Evolutionary conservation across 2,113 vertebrate genomes (phyloP).

Genomic region (Ceuthmochares aereus): DNA sequence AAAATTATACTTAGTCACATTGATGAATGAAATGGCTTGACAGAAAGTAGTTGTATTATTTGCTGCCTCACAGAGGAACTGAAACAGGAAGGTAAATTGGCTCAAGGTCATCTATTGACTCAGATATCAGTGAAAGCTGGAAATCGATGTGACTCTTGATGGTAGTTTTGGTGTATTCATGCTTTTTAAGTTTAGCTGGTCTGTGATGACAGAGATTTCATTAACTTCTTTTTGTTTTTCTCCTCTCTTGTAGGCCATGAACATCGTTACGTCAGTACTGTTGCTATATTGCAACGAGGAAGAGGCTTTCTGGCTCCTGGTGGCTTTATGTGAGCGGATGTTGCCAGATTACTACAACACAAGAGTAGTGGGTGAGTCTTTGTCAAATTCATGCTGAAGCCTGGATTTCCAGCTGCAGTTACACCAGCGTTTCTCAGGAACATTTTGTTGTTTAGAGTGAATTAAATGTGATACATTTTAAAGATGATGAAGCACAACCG

Average conservation of each 20-base stretch:
- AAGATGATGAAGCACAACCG: neutral
- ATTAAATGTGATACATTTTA: neutral
- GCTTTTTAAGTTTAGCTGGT: neutral
- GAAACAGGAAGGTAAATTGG: constrained; percentile 7
- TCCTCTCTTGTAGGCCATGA: constrained; percentile 87
- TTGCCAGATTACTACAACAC: constrained; percentile 98
- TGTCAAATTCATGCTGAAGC: neutral
- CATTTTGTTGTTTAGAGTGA: neutral
- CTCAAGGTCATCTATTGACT: neutral
- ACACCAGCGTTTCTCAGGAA: neutral
- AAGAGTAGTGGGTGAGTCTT: constrained; percentile 93
- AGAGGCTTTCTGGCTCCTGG: constrained; percentile 96
- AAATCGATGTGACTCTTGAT: neutral
- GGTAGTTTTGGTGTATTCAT: neutral
- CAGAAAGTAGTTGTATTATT: neutral
- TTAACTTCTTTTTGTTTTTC: neutral
- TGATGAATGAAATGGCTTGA: neutral
- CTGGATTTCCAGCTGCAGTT: neutral
- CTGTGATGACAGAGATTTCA: neutral
- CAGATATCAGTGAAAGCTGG: neutral
- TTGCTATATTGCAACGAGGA: constrained; percentile 94
- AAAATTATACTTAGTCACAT: neutral
- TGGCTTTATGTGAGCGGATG: constrained; percentile 95
- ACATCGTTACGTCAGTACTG: constrained; percentile 95
- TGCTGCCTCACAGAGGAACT: constrained; percentile 20